Conservation (phyloP, 2,797 vertebrate species). For the Phyllotis vaccarum region DNA sequence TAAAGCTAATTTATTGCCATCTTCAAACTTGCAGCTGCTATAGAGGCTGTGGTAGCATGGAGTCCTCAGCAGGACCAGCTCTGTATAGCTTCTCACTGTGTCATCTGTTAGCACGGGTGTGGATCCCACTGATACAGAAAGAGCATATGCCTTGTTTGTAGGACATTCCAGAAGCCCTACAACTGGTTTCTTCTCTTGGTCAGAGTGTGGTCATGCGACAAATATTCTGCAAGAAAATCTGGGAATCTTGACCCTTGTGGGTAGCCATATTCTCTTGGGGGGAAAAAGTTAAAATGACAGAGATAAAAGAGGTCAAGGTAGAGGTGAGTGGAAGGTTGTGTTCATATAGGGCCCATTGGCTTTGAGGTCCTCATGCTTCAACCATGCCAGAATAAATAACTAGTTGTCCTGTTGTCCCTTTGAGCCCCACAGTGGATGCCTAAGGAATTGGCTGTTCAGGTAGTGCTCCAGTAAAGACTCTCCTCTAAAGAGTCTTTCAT, state of each 20-base stretch:
- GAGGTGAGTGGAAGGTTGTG: neutral
- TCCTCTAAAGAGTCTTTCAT: no score
- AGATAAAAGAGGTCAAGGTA: neutral
- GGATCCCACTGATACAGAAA: neutral
- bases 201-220: neutral
- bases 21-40: neutral
- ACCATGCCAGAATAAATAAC: neutral
- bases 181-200: neutral
- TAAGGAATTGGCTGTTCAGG: neutral
- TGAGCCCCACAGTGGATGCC: neutral
- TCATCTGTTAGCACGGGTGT: neutral
- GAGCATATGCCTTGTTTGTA: neutral
- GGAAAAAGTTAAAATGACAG: neutral
- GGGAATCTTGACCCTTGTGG: neutral
- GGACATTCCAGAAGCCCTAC: neutral
- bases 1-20: neutral
- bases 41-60: neutral
- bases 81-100: neutral
- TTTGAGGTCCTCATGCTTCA: neutral
- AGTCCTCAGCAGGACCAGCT: neutral
- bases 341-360: neutral
- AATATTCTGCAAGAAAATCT: neutral
- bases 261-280: neutral
- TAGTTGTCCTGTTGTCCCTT: neutral
- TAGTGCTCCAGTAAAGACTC: neutral